These are phyloP conservation scores for Pteropus rufus DNA, from an alignment of 2,797 vertebrate genomes.

Conservation along the genomic window DNA sequence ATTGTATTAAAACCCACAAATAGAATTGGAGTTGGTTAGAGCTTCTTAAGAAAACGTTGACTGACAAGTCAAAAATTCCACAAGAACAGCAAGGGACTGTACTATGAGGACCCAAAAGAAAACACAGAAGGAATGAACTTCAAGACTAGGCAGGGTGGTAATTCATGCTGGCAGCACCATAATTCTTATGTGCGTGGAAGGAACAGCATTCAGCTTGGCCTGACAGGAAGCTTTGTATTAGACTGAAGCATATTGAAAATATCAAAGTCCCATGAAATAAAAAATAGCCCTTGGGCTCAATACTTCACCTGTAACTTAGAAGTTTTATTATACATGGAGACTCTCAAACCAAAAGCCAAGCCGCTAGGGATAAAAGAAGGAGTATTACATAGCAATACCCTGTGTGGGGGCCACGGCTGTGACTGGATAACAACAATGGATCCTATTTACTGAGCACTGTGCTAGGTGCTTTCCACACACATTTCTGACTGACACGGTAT, in stretches of 20 bases:
- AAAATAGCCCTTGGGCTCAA: neutral
- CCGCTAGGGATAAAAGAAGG: neutral
- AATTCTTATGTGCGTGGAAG: neutral
- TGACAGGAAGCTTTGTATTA: constrained; percentile 1
- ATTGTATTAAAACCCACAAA: neutral
- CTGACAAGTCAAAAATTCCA: neutral
- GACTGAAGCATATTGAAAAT: constrained; percentile 11
- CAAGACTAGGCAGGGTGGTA: neutral
- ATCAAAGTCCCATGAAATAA: constrained; percentile 18
- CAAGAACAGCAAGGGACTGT: neutral
- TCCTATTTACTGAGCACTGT: neutral
- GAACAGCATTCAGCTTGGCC: neutral
- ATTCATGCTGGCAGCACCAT: neutral
- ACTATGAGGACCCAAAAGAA: neutral
- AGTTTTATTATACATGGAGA: constrained; percentile 21
- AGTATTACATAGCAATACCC: neutral
- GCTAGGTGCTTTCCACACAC: neutral
- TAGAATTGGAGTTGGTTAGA: neutral
- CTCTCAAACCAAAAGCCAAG: neutral
- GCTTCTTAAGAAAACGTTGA: constrained; percentile 10
- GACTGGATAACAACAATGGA: fast-evolving
- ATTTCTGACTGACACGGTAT: fast-evolving
- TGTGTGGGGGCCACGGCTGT: neutral
- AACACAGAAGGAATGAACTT: neutral
- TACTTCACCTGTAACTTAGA: neutral